phyloP scores from a whole-genome alignment of 2,797 vertebrate genomes.

The Fratercula arctica region DNA sequence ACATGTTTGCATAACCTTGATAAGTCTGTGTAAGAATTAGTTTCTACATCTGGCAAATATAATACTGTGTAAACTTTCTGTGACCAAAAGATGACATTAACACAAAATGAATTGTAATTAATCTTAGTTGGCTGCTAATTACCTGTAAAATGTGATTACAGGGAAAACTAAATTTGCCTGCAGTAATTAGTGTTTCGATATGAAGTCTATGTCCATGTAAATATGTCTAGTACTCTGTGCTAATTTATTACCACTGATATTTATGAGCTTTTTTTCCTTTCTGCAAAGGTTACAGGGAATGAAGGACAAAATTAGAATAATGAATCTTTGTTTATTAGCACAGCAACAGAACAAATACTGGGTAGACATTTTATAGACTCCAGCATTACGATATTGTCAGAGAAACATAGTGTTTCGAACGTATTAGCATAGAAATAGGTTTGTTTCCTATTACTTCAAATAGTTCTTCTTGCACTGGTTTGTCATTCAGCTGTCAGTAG shows the following conservation, averaged over 20 bases:
- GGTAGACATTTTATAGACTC: slow-evolving; percentile 45
- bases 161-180: slow-evolving; percentile 75
- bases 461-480: slow-evolving; percentile 9
- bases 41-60: slow-evolving; percentile 60
- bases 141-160: slow-evolving; percentile 79
- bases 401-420: neutral
- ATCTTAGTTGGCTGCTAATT: slow-evolving; percentile 76
- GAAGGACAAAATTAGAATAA: slow-evolving; percentile 64
- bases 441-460: slow-evolving; percentile 30
- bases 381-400: neutral
- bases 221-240: slow-evolving; percentile 59
- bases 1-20: slow-evolving; percentile 49
- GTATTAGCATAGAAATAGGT: slow-evolving; percentile 49
- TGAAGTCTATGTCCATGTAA: slow-evolving; percentile 63
- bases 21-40: slow-evolving; percentile 43
- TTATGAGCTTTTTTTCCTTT: slow-evolving; percentile 50
- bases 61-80: slow-evolving; percentile 65
- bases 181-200: slow-evolving; percentile 69
- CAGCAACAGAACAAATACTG: neutral
- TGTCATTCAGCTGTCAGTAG: slow-evolving; percentile 42
- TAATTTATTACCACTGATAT: slow-evolving; percentile 33
- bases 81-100: slow-evolving; percentile 72
- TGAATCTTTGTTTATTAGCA: slow-evolving; percentile 44
- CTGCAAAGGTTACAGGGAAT: slow-evolving; percentile 55
- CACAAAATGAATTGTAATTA: slow-evolving; percentile 75